phyloP scores from a whole-genome alignment of 2,113 vertebrate species.

The Hemibagrus wyckioides region DNA sequence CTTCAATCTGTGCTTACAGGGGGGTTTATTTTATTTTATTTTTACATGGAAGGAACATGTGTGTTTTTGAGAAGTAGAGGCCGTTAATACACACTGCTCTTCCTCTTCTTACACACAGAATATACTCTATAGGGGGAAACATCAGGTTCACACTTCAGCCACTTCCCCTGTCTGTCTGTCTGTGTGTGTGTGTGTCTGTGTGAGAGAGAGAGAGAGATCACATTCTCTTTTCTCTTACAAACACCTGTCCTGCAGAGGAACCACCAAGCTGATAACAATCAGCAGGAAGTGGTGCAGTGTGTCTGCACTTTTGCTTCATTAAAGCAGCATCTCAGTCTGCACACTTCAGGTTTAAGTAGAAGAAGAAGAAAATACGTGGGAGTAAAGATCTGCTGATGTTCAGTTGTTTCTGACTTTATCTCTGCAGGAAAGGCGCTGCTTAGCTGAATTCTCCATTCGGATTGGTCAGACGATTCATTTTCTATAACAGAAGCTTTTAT shows the following conservation, averaged over 20 bases:
- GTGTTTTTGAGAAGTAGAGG: constrained; percentile 33
- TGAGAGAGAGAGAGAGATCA: no score
- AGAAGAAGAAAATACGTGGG: not conserved
- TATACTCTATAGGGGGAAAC: not conserved
- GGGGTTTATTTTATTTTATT: not conserved
- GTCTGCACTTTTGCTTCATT: constrained; percentile 21
- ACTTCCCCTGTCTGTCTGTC: constrained; percentile 4
- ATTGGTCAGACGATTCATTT: not conserved
- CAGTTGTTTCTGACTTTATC: not conserved
- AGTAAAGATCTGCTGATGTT: not conserved
- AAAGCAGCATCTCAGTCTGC: not conserved
- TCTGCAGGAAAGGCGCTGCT: not conserved
- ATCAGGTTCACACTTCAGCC: not conserved
- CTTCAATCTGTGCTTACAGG: not conserved
- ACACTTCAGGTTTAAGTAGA: not conserved
- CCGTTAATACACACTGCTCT: not conserved
- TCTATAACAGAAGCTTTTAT: not conserved
- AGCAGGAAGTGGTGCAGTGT: constrained; percentile 43
- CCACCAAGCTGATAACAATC: constrained; percentile 1
- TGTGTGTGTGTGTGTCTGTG: constrained; percentile 4
- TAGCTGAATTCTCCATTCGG: not conserved
- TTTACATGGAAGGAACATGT: not conserved
- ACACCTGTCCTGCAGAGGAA: constrained; percentile 36
- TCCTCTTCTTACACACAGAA: not conserved
- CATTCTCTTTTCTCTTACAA: not conserved